Evolutionary conservation across 2,113 vertebrate species (phyloP).

Genomic region (Aspidoscelis tigris): DNA sequence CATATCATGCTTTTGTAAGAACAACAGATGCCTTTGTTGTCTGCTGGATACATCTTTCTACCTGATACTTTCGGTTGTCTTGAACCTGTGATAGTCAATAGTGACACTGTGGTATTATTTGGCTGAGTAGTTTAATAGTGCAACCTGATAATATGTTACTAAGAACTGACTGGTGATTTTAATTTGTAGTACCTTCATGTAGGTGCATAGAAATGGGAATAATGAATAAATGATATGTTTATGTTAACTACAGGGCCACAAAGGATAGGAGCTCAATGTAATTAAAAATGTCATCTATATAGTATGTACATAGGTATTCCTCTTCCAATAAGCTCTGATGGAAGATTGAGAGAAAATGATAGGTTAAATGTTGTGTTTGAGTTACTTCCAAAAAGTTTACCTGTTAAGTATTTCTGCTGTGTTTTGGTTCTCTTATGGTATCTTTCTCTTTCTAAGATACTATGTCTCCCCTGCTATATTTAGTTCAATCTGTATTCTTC

Average conservation of each 20-base stretch:
- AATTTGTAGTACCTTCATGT: not conserved
- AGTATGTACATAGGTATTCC: not conserved
- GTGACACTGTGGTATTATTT: too few species aligned
- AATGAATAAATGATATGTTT: not conserved
- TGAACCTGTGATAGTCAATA: too few species aligned
- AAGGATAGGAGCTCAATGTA: not conserved
- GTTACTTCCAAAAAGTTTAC: not conserved
- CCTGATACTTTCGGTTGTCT: too few species aligned
- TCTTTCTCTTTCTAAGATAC: not conserved
- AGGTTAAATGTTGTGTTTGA: not conserved
- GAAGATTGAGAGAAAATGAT: not conserved
- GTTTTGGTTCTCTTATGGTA: not conserved
- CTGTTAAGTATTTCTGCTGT: not conserved
- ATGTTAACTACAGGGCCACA: not conserved
- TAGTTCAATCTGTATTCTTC: not conserved
- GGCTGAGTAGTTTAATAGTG: too few species aligned
- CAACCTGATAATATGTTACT: too few species aligned
- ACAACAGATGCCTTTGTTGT: too few species aligned
- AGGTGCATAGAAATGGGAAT: too few species aligned
- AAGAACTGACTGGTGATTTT: not conserved
- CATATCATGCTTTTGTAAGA: too few species aligned
- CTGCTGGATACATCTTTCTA: too few species aligned
- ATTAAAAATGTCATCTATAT: not conserved
- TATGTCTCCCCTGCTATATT: constrained; percentile 7
- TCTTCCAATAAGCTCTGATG: not conserved